These are phyloP conservation scores for Mya arenaria DNA, from an alignment of 1,140 invertebrate species.

Conservation along the genomic window DNA sequence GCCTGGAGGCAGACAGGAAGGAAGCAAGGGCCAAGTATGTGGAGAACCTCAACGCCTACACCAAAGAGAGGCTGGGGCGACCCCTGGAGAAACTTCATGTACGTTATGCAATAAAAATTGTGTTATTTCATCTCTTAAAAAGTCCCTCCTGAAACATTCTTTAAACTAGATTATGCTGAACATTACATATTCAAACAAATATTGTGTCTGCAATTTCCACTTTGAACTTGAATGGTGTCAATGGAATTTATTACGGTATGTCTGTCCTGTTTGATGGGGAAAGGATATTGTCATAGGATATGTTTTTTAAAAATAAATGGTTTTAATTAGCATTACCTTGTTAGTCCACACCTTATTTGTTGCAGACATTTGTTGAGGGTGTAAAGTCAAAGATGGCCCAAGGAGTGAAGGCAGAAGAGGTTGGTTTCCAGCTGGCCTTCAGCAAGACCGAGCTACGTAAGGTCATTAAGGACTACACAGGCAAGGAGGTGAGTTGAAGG, in stretches of 20 bases:
- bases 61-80: constrained; percentile 96
- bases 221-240: too few species aligned
- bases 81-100: constrained; percentile 98
- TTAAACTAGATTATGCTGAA: too few species aligned
- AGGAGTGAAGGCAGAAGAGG: constrained; percentile 98
- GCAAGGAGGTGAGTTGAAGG: constrained; percentile 88
- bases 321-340: too few species aligned
- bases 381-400: constrained; percentile 94
- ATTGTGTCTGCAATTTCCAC: too few species aligned
- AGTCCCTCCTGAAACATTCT: too few species aligned
- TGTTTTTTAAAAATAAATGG: too few species aligned
- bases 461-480: constrained; percentile 97
- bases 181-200: too few species aligned
- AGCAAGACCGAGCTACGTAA: constrained; percentile 98
- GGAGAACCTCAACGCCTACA: constrained; percentile 94
- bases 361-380: constrained; percentile 95
- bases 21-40: constrained; percentile 96
- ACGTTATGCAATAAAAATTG: constrained; percentile 76
- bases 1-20: constrained; percentile 93
- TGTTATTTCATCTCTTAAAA: too few species aligned
- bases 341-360: too few species aligned
- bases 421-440: constrained; percentile 98
- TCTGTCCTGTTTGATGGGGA: too few species aligned
- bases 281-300: too few species aligned
- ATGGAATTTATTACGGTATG: too few species aligned